These are phyloP conservation scores for Limnephilus lunatus DNA, from an alignment of 2,888 invertebrate species.

Conservation along the genomic window DNA sequence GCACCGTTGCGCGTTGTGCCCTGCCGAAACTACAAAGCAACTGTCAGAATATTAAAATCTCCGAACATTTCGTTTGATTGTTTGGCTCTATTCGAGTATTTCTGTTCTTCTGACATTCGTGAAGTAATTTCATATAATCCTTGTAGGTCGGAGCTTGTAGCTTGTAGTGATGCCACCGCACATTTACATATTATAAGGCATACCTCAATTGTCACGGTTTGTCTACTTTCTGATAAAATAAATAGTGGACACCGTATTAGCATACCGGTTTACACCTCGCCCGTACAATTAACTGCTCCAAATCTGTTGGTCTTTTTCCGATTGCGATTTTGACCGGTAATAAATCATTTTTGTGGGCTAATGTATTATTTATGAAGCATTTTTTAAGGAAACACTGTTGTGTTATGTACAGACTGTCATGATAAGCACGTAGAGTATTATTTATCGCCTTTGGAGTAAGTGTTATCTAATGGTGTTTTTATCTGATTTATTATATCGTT, in stretches of 20 bases:
- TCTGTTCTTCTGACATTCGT: conserved; percentile 23
- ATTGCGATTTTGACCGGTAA: conserved; percentile 49
- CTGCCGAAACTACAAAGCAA: background rate
- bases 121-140: conserved; percentile 27
- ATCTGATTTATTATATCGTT: conserved; percentile 32
- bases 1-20: background rate
- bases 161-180: background rate
- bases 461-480: conserved; percentile 29
- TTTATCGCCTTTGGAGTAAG: conserved; percentile 20
- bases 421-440: conserved; percentile 21
- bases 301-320: conserved; percentile 43
- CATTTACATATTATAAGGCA: conserved; percentile 46
- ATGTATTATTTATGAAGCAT: conserved; percentile 54
- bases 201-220: conserved; percentile 52
- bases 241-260: conserved; percentile 51
- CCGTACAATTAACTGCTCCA: conserved; percentile 37
- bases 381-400: conserved; percentile 51
- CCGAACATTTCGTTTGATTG: background rate
- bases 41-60: background rate
- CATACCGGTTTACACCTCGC: conserved; percentile 52
- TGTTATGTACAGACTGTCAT: conserved; percentile 42
- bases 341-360: conserved; percentile 51
- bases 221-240: conserved; percentile 53
- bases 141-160: conserved; percentile 5
- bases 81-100: background rate